phyloP scores from a whole-genome alignment of 2,797 vertebrate genomes.

The Siniperca undulata region DNA sequence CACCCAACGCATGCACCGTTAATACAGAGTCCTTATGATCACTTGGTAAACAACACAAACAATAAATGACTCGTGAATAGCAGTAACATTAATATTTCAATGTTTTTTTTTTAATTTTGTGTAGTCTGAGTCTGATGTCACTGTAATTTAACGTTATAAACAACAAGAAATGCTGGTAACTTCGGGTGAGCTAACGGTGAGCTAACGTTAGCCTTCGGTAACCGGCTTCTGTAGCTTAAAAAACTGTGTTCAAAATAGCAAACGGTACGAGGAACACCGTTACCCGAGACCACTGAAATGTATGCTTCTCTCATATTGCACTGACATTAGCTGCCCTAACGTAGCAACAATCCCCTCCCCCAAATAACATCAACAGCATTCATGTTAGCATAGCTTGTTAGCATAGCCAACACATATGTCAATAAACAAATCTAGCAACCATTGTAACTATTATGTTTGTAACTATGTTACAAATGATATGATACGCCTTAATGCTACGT shows the following conservation, averaged over 20 bases:
- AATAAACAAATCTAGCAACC: conserved; percentile 33
- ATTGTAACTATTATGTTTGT: neutral
- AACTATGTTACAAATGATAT: neutral
- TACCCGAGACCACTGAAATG: conserved; percentile 7
- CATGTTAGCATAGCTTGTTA: conserved; percentile 48
- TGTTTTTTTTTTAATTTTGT: neutral
- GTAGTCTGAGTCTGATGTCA: neutral
- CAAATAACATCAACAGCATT: conserved; percentile 42
- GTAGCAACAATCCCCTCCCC: conserved; percentile 53
- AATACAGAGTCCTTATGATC: neutral
- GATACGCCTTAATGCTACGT: neutral
- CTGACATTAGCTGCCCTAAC: conserved; percentile 45
- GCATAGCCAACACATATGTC: conserved; percentile 40
- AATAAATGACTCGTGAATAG: neutral
- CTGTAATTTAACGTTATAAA: neutral
- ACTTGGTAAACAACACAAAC: neutral
- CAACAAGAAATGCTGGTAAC: neutral
- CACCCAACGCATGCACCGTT: neutral
- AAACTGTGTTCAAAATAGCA: conserved; percentile 30
- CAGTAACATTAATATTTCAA: rapidly evolving
- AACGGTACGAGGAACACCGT: neutral
- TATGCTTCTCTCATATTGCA: conserved; percentile 20
- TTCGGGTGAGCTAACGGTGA: neutral
- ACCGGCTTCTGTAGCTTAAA: conserved; percentile 1
- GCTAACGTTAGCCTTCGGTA: neutral